Evolutionary conservation across 2,113 vertebrate species (phyloP).

Genomic region (Chrysemys picta): DNA sequence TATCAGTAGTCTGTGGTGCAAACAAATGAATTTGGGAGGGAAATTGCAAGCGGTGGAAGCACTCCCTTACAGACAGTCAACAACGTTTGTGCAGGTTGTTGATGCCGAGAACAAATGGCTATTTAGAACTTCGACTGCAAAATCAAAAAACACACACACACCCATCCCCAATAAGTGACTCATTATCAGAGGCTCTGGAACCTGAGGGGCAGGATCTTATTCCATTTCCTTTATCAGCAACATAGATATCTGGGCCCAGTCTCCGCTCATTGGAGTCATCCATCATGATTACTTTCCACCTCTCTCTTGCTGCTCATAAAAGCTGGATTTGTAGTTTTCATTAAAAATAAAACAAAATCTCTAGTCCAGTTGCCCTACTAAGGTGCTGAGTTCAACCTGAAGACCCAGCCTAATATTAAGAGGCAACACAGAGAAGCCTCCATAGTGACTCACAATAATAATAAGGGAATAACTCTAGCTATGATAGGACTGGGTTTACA

Average conservation of each 20-base stretch:
- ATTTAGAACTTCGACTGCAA: constrained; percentile 12
- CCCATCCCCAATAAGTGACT: constrained; percentile 43
- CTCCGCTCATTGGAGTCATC: neutral
- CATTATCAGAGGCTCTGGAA: constrained; percentile 34
- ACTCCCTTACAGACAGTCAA: neutral
- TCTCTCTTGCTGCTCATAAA: neutral
- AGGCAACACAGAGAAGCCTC: neutral
- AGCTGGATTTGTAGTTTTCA: neutral
- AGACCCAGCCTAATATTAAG: neutral
- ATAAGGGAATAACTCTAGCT: neutral
- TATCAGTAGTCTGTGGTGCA: constrained; percentile 3
- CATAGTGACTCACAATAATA: neutral
- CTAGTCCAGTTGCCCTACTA: neutral
- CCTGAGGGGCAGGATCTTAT: neutral
- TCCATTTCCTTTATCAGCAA: constrained; percentile 50
- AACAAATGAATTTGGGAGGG: neutral
- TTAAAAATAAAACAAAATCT: neutral
- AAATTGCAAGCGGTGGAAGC: neutral
- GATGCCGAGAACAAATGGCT: constrained; percentile 44
- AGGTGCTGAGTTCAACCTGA: neutral
- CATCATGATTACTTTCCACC: constrained; percentile 5
- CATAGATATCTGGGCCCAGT: neutral
- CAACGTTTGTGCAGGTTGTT: constrained; percentile 6
- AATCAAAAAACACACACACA: constrained; percentile 13
- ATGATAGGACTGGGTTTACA: neutral